These are phyloP conservation scores for Drosophila punjabiensis DNA, from an alignment of 1,140 invertebrate genomes.

Conservation along the genomic window DNA sequence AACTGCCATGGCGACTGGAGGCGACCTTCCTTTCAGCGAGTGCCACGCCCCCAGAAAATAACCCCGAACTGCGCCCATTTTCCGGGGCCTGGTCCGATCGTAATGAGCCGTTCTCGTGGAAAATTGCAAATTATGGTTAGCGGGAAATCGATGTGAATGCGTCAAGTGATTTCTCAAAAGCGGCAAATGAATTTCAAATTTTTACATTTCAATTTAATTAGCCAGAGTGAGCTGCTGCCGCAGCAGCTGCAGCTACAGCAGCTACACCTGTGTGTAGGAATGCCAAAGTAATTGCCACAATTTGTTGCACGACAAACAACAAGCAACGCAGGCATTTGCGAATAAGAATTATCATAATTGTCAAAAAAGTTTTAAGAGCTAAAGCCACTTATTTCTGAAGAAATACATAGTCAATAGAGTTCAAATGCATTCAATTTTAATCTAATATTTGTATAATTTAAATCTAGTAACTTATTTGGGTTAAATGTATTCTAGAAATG, in stretches of 20 bases:
- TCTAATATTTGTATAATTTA: too few relatives aligned
- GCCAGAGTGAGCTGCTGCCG: slow-evolving; percentile 36
- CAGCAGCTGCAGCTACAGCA: slow-evolving; percentile 16
- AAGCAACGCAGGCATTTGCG: slow-evolving; percentile 13
- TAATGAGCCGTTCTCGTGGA: slow-evolving; percentile 40
- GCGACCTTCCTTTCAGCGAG: slow-evolving; percentile 36
- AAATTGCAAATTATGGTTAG: slow-evolving; percentile 60
- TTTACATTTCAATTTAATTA: slow-evolving; percentile 52
- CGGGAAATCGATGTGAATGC: slow-evolving; percentile 33
- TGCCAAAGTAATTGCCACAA: slow-evolving; percentile 69
- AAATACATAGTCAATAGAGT: neutral
- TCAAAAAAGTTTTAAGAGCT: slow-evolving; percentile 23
- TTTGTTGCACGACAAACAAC: slow-evolving; percentile 59
- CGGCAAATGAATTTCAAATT: slow-evolving; percentile 40
- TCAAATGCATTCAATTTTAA: neutral
- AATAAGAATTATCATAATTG: slow-evolving; percentile 70
- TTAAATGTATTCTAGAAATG: neutral
- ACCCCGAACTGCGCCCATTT: slow-evolving; percentile 37
- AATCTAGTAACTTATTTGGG: neutral
- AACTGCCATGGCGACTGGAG: slow-evolving; percentile 19
- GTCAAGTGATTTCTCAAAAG: slow-evolving; percentile 53
- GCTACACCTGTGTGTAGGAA: slow-evolving; percentile 26
- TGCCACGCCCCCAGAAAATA: slow-evolving; percentile 22
- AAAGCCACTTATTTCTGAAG: neutral
- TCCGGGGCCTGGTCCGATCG: slow-evolving; percentile 10